Conservation (phyloP, 2,113 vertebrate genomes). For the Laticauda laticaudata region DNA sequence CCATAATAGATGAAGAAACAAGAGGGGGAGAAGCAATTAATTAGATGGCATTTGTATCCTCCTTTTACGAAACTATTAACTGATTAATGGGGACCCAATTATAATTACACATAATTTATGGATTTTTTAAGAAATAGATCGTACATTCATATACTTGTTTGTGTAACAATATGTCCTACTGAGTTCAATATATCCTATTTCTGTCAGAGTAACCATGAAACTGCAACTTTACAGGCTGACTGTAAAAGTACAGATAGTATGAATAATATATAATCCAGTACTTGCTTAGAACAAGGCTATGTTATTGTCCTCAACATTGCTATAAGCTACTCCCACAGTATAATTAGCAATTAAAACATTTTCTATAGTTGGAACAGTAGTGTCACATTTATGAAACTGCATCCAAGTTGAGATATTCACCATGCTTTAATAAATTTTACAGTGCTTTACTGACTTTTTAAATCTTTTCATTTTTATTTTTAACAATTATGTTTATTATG, state of each 20-base stretch:
- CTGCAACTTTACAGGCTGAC: not conserved
- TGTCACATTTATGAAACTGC: not conserved
- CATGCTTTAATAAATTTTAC: not conserved
- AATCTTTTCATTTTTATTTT: not conserved
- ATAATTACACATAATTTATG: not conserved
- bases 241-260: not conserved
- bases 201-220: not conserved
- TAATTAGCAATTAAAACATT: not conserved
- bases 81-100: not conserved
- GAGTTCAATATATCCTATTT: not conserved
- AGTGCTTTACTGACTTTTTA: not conserved
- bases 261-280: not conserved
- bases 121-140: not conserved
- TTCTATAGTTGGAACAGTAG: not conserved
- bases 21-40: not conserved
- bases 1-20: not conserved
- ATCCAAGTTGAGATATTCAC: not conserved
- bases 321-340: not conserved
- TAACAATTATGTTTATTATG: not conserved
- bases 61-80: not conserved
- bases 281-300: not conserved
- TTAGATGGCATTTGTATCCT: not conserved
- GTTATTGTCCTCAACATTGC: not conserved
- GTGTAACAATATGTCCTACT: not conserved
- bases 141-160: not conserved